Evolutionary conservation across 1,140 invertebrate species (phyloP), one percentile per base, ranked within the genome.

Genomic region (Antheraea pernyi): DNA sequence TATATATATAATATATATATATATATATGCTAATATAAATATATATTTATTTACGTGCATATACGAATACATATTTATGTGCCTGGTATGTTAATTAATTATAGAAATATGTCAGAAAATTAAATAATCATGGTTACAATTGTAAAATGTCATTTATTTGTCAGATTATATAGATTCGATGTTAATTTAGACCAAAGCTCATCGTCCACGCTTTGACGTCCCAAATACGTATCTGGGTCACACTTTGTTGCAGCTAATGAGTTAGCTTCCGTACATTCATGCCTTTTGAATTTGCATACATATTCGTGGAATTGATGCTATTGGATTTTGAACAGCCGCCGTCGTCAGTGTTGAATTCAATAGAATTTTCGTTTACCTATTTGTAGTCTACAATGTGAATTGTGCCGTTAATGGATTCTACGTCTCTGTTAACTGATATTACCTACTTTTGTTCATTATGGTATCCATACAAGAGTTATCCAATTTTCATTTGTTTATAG

Each of bases 211-310:
- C 18, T 48, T 19, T 3, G 46, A n/a, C 11, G 19, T 65, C 3
- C 16, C 8, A 42, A 59, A 19, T 66, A 62, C 42, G 48, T 22
- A 39, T 42, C 67, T 68, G 70, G 60, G 37, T 42, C 53, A 48
- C 71, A 62, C 19, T 62, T 72, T 46, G 62, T 67, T 67, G 64
- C 36, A 67, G 67, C 37, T 70, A 75, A 72, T 69, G 65, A 48
- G 67, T 67, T 69, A 46, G 67, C 67, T 72, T 75, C 70, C 73
- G 69, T 61, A 48, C 69, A 70, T 70, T 70, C 69, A 70, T 70
- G 58, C 39, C 22, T 66, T 61, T 22, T 66, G 59, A 39, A 70
- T 70, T 66, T 66, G 64, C 64, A 65, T 65, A 53, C 64, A 59
- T 58, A 63, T 30, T 19, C n/a, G 60, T 30, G 19, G 19, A 36